Evolutionary conservation across 2,113 vertebrate genomes (phyloP), one percentile per base, ranked within the genome.

Genomic region (Egretta garzetta): DNA sequence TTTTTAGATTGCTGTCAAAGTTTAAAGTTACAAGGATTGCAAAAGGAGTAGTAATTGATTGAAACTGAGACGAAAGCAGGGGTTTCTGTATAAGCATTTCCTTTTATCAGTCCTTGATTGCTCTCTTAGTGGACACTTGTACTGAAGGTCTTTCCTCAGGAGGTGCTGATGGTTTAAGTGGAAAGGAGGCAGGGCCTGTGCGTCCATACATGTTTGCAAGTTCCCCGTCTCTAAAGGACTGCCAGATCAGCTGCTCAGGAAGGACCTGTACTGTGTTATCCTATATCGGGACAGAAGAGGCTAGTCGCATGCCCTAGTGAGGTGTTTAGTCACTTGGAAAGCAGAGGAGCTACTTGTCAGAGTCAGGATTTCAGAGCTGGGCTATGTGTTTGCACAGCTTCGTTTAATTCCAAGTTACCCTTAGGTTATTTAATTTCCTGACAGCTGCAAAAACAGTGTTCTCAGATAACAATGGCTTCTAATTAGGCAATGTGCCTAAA

Each of bases 401-500:
- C 93, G 81, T 94, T 95, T 95, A 88, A 96, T 97, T 96, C 93
- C 80, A 14, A 47, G 72, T 95, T 97, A 87, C 94, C 94, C 88
- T 90, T 90, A 92, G 88, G 97, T 96, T 96, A 88, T 97, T 97
- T 95, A 89, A 95, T 96, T 97, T 97, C 97, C 96, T 95, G 96
- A 93, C 96, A 97, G 96, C 95, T 97, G 96, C 91, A 92, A 97
- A 94, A 97, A 96, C 96, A 96, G 88, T 80, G 50, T 84, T 96
- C 86, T 95, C 93, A 72, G 91, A 97, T 96, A 97, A 96, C 94
- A 95, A 96, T 93, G 77, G 88, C 74, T 70, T 82, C 86, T 91
- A 95, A 97, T 96, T 96, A 95, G 95, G 94, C 96, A 94, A 20
- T 56, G 58, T 87, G 94, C 96, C 95, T 93, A 68, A 95, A 96